phyloP scores from a whole-genome alignment of 2,113 vertebrate genomes.

The Upupa epops region DNA sequence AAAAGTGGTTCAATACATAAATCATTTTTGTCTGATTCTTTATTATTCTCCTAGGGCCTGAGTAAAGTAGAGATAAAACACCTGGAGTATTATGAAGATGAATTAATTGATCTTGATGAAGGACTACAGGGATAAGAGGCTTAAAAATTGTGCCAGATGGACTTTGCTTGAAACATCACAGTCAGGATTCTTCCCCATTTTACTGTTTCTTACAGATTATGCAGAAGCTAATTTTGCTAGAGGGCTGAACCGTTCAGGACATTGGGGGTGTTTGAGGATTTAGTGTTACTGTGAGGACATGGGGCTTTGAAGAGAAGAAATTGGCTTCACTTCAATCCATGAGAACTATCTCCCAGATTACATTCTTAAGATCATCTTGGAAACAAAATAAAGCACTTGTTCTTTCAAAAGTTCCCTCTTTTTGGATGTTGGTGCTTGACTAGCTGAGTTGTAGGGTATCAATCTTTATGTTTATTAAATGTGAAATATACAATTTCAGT shows the following conservation, averaged over 20 bases:
- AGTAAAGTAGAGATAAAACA: neutral
- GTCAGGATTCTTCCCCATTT: neutral
- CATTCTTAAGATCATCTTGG: neutral
- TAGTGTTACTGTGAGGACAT: neutral
- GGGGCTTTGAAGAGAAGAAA: neutral
- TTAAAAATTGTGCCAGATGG: neutral
- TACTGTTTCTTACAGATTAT: neutral
- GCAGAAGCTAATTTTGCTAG: neutral
- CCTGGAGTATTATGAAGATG: neutral
- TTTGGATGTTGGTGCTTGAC: neutral
- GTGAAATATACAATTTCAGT: neutral
- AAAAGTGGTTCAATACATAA: neutral
- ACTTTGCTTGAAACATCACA: neutral
- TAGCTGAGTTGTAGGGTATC: neutral
- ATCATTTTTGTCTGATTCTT: neutral
- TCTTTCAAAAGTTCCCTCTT: neutral
- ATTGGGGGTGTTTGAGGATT: neutral
- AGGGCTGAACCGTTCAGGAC: neutral
- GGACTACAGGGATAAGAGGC: neutral
- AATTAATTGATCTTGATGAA: slow-evolving; percentile 19
- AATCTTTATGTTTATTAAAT: neutral
- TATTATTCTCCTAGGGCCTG: neutral
- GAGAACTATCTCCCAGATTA: neutral
- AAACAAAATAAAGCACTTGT: neutral
- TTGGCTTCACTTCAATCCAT: neutral